Evolutionary conservation across 2,888 invertebrate genomes (phyloP).

Genomic region (Acronicta psi): DNA sequence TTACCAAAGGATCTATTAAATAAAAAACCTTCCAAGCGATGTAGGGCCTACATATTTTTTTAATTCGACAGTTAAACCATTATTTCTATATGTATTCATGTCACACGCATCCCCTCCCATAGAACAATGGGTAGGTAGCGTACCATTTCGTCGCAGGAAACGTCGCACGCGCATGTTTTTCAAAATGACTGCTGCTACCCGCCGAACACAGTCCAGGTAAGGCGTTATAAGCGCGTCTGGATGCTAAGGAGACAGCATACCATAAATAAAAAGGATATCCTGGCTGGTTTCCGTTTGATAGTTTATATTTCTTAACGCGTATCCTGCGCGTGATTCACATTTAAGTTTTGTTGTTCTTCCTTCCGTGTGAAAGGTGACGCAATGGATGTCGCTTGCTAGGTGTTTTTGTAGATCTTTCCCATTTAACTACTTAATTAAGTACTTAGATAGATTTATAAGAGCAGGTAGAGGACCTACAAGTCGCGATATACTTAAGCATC

Average conservation of each 20-base stretch:
- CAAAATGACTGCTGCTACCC: slow-evolving; percentile 79
- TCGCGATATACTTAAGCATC: no score
- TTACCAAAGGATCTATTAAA: slow-evolving; percentile 56
- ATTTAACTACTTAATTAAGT: neutral
- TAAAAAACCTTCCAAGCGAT: slow-evolving; percentile 45
- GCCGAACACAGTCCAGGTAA: slow-evolving; percentile 70
- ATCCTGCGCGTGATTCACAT: slow-evolving; percentile 70
- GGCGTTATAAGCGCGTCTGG: slow-evolving; percentile 80
- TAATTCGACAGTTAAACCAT: slow-evolving; percentile 74
- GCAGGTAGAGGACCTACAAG: no score
- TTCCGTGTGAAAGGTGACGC: slow-evolving; percentile 64
- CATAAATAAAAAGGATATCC: slow-evolving; percentile 84
- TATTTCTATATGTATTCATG: slow-evolving; percentile 73
- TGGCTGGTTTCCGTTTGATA: slow-evolving; percentile 77
- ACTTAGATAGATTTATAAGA: slow-evolving; percentile 6
- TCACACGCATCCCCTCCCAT: slow-evolving; percentile 83
- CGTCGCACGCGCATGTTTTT: slow-evolving; percentile 81
- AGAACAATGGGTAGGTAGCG: slow-evolving; percentile 85
- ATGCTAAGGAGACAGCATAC: slow-evolving; percentile 80
- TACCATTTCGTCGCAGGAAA: slow-evolving; percentile 86
- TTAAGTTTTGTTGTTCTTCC: slow-evolving; percentile 59
- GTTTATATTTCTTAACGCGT: slow-evolving; percentile 62
- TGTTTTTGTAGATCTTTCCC: slow-evolving; percentile 16
- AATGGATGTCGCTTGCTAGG: slow-evolving; percentile 14
- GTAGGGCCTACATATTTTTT: slow-evolving; percentile 69